Evolutionary conservation across 2,113 vertebrate species (phyloP), one percentile per base, ranked within the genome.

Genomic region (Ivindomyrus marchei): DNA sequence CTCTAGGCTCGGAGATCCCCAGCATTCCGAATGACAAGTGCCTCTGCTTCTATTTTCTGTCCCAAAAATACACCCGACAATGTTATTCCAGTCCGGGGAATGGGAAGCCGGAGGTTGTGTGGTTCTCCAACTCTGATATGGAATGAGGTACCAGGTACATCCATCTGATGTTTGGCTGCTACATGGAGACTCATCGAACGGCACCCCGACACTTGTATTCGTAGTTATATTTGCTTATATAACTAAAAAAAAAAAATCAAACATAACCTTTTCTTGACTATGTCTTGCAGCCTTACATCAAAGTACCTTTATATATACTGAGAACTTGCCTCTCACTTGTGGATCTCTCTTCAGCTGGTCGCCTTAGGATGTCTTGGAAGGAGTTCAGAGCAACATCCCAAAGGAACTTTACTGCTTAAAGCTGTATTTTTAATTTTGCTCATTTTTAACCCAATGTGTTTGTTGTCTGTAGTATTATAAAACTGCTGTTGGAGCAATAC

Each of bases 201-300:
- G 36, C 70, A 77, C 15, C 70, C 66, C 13, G 70, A 74, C 31
- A 74, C 70, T 77, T 36, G 70, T 11, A 39, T 77, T 39, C 36
- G 5, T 80, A 42, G 36, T 80, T 80, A 80, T 80, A 85, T 90
- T 66, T 90, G 42, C n/a, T 31, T 39, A 85, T 85, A 49, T 47
- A 85, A 46, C 39, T 47, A 85, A 24, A 85, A 46, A 83, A 31
- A 17, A 53, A 53, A 85, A 39, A 46, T 46, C 11, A 49, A 49
- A 87, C 70, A 80, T 19, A 88, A 36, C 50, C 85, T 21, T 50
- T 89, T 89, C n/a, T 4, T 77, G 45, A 50, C 62, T 74, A n/a
- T 58, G 62, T 77, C 62, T 50, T 36, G 31, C 17, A 52, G 46
- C 17, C 31, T 21, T n/a, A 58, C 52, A 62, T 88, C 50, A 88